Evolutionary conservation across 1,140 invertebrate genomes (phyloP), one percentile per base, ranked within the genome.

Genomic region (Drosophila repletoides): DNA sequence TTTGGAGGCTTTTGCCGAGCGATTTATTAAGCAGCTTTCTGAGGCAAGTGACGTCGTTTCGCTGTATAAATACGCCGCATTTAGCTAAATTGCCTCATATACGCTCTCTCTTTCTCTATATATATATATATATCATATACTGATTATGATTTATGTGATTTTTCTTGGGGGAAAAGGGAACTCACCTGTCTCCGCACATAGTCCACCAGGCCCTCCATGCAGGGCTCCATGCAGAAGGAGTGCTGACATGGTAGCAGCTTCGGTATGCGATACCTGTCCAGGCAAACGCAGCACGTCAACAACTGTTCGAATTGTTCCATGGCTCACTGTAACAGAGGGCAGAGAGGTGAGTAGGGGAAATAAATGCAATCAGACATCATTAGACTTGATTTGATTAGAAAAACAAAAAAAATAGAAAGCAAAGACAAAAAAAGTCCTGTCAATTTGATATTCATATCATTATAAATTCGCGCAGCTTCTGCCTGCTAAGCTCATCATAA

Each of bases 171-270:
- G 7, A 40, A 19, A 22, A 29, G 24, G 43, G 46, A 63, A 74
- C 81, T 91, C 91, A 95, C 95, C 93, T 98, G 97, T 92, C 96
- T 92, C 74, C 96, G 93, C 40, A 98, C 96, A 90, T 98, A 98
- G 92, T 99, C 98, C 73, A 98, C 96, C 31, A 98, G 93, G 51
- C 97, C 97, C 91, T 99, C 98, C 94, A 99, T 96, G 91, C 98
- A 99, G 24, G 97, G 98, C 86, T 98, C 97, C 95, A 98, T 97
- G 91, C 98, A 99, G 91, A 99, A 99, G 67, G 98, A 99, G 93
- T 99, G 98, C 92, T 99, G 98, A 91, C 98, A 99, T 95, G 98
- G 98, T 79, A 99, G 91, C 77, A 99, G 92, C 92, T 99, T 99
- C 22, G 98, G 98, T 91, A 98, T 98, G 83, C 97, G 94, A 91